phyloP scores from a whole-genome alignment of 2,797 vertebrate genomes.

The Borostomias antarcticus region DNA sequence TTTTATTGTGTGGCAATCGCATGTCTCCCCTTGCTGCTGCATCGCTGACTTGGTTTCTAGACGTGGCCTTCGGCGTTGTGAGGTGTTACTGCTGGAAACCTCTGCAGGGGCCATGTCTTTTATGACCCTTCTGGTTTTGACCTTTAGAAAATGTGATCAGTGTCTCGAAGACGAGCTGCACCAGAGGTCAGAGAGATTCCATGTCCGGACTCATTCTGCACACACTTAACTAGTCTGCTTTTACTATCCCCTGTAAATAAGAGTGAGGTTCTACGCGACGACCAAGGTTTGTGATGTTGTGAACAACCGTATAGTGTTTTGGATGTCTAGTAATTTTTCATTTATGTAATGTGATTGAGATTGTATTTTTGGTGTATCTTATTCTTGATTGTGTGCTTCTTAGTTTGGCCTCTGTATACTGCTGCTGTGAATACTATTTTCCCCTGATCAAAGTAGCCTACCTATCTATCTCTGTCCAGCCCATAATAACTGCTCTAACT shows the following conservation, averaged over 20 bases:
- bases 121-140: constrained; percentile 18
- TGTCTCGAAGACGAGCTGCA: neutral
- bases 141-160: constrained; percentile 25
- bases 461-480: too few relatives aligned
- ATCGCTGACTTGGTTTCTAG: neutral
- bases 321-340: too few relatives aligned
- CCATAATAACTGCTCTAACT: too few relatives aligned
- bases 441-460: too few relatives aligned
- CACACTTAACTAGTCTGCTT: neutral
- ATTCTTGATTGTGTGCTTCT: too few relatives aligned
- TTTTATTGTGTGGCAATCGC: constrained; percentile 23
- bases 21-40: neutral
- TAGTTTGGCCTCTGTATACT: too few relatives aligned
- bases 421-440: too few relatives aligned
- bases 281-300: neutral
- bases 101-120: constrained; percentile 8
- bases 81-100: constrained; percentile 1
- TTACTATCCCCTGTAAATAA: neutral
- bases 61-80: neutral
- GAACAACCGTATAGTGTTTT: too few relatives aligned
- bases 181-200: neutral
- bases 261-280: neutral
- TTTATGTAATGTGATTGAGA: too few relatives aligned
- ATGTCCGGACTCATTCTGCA: neutral
- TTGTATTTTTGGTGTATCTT: too few relatives aligned